phyloP scores from a whole-genome alignment of 2,797 vertebrate genomes.

The Helostoma temminkii region DNA sequence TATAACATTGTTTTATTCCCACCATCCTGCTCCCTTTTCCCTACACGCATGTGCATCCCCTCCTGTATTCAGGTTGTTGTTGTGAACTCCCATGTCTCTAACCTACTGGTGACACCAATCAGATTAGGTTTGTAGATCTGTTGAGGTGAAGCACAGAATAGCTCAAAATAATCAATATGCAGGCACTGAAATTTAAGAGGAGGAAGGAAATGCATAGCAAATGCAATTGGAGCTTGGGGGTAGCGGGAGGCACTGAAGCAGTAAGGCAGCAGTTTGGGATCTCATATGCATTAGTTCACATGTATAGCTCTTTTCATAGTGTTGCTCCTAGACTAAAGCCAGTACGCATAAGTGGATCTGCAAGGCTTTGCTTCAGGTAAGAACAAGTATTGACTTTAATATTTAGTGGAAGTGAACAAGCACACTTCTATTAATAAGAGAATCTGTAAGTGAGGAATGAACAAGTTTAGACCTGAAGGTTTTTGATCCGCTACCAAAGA shows the following conservation, averaged over 20 bases:
- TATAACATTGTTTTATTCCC: neutral
- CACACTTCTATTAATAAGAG: conserved; percentile 28
- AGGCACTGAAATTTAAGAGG: conserved; percentile 33
- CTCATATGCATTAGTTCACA: conserved; percentile 30
- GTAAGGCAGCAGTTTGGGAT: conserved; percentile 7
- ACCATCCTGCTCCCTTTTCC: too few relatives aligned
- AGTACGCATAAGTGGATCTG: conserved; percentile 22
- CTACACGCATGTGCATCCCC: neutral
- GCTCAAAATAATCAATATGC: conserved; percentile 38
- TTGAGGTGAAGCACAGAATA: conserved; percentile 46
- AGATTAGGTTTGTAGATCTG: conserved; percentile 13
- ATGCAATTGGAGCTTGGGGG: conserved; percentile 31
- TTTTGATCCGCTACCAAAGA: conserved; percentile 45
- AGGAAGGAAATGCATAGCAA: conserved; percentile 41
- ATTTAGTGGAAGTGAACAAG: conserved; percentile 40
- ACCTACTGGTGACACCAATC: conserved; percentile 19
- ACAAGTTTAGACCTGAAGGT: conserved; percentile 36
- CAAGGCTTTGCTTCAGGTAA: conserved; percentile 52
- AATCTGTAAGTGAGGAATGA: conserved; percentile 24
- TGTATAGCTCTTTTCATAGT: conserved; percentile 22
- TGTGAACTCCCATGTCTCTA: neutral
- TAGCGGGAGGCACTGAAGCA: conserved; percentile 5
- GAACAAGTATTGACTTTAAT: conserved; percentile 53
- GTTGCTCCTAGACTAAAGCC: conserved; percentile 5
- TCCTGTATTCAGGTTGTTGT: neutral